phyloP scores from a whole-genome alignment of 2,113 vertebrate genomes.

The Pedionomus torquatus region DNA sequence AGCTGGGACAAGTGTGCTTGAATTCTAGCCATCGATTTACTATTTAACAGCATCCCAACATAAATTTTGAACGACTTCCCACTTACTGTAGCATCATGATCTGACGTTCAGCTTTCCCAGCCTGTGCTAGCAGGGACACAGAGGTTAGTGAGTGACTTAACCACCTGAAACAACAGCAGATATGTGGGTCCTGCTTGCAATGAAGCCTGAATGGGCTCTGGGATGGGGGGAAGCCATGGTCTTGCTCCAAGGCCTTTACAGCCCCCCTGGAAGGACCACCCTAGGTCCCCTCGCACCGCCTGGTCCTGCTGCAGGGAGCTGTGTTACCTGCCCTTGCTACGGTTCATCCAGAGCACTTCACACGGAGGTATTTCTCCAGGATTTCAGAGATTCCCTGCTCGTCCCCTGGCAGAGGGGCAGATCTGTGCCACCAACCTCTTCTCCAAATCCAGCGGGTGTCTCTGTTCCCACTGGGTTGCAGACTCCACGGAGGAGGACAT shows the following conservation, averaged over 20 bases:
- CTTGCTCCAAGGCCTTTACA: neutral
- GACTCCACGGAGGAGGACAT: neutral
- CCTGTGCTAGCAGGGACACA: neutral
- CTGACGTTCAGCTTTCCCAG: neutral
- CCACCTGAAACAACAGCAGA: neutral
- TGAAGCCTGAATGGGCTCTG: neutral
- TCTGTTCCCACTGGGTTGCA: neutral
- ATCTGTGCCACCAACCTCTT: neutral
- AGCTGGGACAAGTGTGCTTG: neutral
- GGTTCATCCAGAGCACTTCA: neutral
- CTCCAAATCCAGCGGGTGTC: accelerated
- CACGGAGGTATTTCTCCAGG: neutral
- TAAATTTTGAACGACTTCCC: neutral
- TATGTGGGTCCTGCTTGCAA: neutral
- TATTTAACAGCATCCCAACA: neutral
- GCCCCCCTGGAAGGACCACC: neutral
- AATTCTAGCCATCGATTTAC: neutral
- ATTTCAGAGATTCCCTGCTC: neutral
- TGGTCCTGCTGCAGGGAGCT: neutral
- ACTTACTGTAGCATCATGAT: neutral
- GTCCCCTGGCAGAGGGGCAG: neutral
- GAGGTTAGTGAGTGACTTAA: neutral
- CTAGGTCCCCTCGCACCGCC: neutral
- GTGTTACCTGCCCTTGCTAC: neutral
- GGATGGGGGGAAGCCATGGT: neutral